Evolutionary conservation across 2,797 vertebrate species (phyloP).

Genomic region (Prunella strophiata): DNA sequence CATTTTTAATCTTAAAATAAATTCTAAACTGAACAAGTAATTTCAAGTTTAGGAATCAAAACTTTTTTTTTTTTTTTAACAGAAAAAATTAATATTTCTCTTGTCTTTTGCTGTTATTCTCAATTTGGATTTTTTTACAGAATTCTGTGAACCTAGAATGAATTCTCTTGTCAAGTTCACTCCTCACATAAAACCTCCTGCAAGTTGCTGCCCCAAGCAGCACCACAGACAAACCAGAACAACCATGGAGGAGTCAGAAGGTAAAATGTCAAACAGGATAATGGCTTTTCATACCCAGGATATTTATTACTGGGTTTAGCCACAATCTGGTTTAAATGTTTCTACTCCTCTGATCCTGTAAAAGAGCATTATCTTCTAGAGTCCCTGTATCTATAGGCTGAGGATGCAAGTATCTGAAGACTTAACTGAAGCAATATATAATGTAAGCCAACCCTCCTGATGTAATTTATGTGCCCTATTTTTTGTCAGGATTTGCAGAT

Average conservation of each 20-base stretch:
- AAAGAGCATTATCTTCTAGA: not conserved
- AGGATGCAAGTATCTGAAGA: not conserved
- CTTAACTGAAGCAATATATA: slow-evolving; percentile 1
- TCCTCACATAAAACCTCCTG: rapidly evolving
- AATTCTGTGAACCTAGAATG: not conserved
- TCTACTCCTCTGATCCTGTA: slow-evolving; percentile 9
- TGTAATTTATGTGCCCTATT: slow-evolving; percentile 8
- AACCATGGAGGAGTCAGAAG: not conserved
- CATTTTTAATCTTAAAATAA: not conserved
- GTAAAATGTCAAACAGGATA: not conserved
- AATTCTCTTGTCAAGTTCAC: not conserved
- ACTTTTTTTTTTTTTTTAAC: not conserved
- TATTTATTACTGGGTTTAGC: not conserved
- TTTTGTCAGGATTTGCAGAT: not conserved
- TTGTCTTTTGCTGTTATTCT: not conserved
- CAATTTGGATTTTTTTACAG: not conserved
- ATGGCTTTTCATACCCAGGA: not conserved
- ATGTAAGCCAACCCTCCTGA: not conserved
- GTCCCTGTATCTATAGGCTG: not conserved
- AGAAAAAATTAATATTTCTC: not conserved
- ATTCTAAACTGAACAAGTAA: not conserved
- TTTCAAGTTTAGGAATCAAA: not conserved
- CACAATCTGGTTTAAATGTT: not conserved
- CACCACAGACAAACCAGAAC: not conserved
- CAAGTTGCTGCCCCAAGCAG: not conserved